Base-by-base conservation (phyloP, 1,140 invertebrate genomes). In the Pachypeltis micranthus region DNA sequence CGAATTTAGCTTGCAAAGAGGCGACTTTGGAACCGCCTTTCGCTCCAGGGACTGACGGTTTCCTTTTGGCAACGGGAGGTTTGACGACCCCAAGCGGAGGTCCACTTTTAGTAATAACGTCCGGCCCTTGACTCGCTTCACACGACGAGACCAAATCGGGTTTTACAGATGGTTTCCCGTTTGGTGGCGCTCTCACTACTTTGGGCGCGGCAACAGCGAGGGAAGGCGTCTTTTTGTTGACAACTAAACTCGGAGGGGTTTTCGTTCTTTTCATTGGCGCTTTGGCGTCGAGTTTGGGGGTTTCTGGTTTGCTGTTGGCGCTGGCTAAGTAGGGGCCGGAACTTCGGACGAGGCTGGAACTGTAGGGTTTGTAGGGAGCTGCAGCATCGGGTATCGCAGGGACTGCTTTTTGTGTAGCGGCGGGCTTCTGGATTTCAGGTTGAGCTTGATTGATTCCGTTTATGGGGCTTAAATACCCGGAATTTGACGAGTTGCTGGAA, bases 1-100 rank as follows among this genome's bases (percentile, higher is more conserved):
- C 85, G 69, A 88, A 88, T 70, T 86, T 87, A 64, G 86, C 83
- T 67, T 88, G 85, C 57, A 88, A 74, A 27, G 83, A 84, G 0
- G 85, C 84, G 27, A 88, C 85, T 67, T 83, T 85, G 2, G 83
- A 85, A 72, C 39, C 26, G 58, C 66, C 76, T 64, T 71, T 73
- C 58, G 70, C 69, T 4, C 69, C 62, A 1, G 65, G 27, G 10
- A 69, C 29, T 2, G 67, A 63, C 16, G 72, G 62, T 44, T 74
- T 72, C 44, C 72, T 74, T 0, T 68, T 62, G 1, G 63, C 26
- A 47, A 39, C 69, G 16, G 68, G 68, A 44, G 69, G 72, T 1
- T 71, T 70, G 28, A 67, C 47, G 19, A 21, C 23, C 69, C 1
- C 72, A 69, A 3, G 71, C 74, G 1, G 68, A 57, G 10, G 72